phyloP scores from a whole-genome alignment of 2,113 vertebrate species.

The Rhea pennata region DNA sequence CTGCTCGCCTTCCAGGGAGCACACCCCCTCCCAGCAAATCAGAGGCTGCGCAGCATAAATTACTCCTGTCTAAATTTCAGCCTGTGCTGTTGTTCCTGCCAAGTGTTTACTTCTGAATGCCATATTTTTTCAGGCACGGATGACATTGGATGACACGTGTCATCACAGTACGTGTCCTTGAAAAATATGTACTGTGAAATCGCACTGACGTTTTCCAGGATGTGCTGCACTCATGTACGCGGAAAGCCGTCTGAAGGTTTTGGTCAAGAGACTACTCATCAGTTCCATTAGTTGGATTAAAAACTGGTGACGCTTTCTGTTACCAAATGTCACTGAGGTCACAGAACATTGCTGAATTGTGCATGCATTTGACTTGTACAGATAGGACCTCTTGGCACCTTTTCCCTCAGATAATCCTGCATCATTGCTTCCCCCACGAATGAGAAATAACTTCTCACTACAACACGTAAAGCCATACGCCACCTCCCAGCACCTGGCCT shows the following conservation, averaged over 20 bases:
- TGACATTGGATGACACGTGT: conserved; percentile 11
- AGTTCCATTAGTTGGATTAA: fast-evolving
- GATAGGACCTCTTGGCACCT: background rate
- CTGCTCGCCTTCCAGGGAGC: conserved; percentile 34
- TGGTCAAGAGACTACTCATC: fast-evolving
- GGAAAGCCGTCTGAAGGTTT: background rate
- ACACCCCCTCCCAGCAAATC: background rate
- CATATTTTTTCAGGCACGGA: background rate
- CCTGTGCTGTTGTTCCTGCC: conserved; percentile 1
- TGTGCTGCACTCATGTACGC: fast-evolving
- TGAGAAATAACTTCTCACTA: background rate
- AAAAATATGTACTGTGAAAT: background rate
- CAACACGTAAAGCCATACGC: background rate
- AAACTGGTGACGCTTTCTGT: background rate
- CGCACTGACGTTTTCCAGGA: background rate
- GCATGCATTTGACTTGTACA: fast-evolving
- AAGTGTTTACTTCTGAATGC: conserved; percentile 33
- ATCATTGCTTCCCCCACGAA: fast-evolving
- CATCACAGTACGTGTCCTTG: background rate
- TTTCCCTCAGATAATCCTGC: background rate
- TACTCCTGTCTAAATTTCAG: conserved; percentile 46
- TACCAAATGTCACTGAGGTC: background rate
- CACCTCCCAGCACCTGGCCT: background rate
- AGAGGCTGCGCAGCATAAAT: conserved; percentile 21
- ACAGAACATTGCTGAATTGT: background rate